phyloP scores from a whole-genome alignment of 2,797 vertebrate genomes.

The Telmatherina bonti region DNA sequence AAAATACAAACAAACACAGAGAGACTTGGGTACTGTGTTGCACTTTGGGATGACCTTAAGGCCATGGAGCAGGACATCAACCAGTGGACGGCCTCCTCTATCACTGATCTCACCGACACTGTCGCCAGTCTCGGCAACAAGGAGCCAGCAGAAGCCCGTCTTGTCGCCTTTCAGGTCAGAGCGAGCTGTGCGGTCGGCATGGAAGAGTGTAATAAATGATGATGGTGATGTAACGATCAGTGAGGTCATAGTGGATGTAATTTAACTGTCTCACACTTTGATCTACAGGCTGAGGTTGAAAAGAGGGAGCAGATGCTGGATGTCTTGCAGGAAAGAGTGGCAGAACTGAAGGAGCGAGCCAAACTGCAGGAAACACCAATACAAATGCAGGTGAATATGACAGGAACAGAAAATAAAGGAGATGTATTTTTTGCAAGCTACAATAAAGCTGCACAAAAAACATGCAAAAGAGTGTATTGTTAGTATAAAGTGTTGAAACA shows the following conservation, averaged over 20 bases:
- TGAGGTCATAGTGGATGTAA: not conserved
- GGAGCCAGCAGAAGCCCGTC: slow-evolving; percentile 80
- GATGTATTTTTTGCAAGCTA: not conserved
- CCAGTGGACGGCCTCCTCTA: slow-evolving; percentile 85
- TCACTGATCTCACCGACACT: slow-evolving; percentile 86
- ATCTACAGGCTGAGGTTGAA: slow-evolving; percentile 87
- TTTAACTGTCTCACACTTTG: slow-evolving; percentile 38
- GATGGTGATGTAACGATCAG: slow-evolving; percentile 4
- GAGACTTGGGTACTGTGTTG: slow-evolving; percentile 81
- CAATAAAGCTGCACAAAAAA: not conserved
- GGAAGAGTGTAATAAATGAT: slow-evolving; percentile 10
- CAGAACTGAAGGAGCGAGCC: slow-evolving; percentile 87
- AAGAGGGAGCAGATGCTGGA: slow-evolving; percentile 87
- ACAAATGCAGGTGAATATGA: slow-evolving; percentile 90
- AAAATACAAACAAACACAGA: slow-evolving; percentile 90
- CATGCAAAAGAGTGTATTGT: too few relatives aligned
- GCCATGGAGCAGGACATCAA: slow-evolving; percentile 88
- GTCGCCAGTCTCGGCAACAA: slow-evolving; percentile 85
- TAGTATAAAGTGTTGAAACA: too few relatives aligned
- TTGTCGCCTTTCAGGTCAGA: slow-evolving; percentile 90
- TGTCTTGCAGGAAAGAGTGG: slow-evolving; percentile 87
- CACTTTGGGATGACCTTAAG: slow-evolving; percentile 91
- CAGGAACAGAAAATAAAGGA: not conserved
- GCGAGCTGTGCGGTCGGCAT: not conserved
- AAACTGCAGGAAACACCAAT: slow-evolving; percentile 87